Conservation (phyloP, 2,113 vertebrate species). For the Lipophrys pholis region DNA sequence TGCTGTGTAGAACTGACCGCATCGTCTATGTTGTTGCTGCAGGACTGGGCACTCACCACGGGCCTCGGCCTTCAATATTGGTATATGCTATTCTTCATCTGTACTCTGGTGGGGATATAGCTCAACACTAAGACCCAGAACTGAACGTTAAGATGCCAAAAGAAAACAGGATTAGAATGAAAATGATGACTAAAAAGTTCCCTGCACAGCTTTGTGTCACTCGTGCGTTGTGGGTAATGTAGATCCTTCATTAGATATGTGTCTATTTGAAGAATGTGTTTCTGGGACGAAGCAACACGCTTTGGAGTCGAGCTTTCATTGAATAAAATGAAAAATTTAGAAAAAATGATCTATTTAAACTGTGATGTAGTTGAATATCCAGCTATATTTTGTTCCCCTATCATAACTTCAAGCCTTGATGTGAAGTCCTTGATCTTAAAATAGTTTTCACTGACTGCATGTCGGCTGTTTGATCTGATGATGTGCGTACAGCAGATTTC, state of each 20-base stretch:
- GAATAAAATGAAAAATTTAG: no score
- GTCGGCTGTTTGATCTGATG: slow-evolving; percentile 40
- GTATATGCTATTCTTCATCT: no score
- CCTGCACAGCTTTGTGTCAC: neutral
- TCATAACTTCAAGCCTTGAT: slow-evolving; percentile 7
- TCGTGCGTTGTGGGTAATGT: neutral
- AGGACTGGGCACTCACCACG: neutral
- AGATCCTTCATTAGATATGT: neutral
- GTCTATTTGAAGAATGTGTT: neutral
- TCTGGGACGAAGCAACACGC: neutral
- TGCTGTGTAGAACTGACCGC: slow-evolving; percentile 6
- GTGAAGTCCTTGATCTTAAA: slow-evolving; percentile 50
- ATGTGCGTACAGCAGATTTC: slow-evolving; percentile 44
- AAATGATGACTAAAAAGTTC: no score
- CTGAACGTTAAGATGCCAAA: no score
- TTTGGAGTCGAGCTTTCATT: no score
- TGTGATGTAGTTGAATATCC: slow-evolving; percentile 16
- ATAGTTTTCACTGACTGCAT: slow-evolving; percentile 23
- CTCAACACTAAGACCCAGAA: no score
- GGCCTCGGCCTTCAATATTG: no score
- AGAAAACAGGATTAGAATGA: no score
- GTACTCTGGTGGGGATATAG: no score
- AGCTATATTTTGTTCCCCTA: neutral
- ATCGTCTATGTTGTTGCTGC: slow-evolving; percentile 2
- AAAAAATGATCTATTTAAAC: slow-evolving; percentile 1